phyloP scores from a whole-genome alignment of 1,140 invertebrate species.

The Hycleus phaleratus region DNA sequence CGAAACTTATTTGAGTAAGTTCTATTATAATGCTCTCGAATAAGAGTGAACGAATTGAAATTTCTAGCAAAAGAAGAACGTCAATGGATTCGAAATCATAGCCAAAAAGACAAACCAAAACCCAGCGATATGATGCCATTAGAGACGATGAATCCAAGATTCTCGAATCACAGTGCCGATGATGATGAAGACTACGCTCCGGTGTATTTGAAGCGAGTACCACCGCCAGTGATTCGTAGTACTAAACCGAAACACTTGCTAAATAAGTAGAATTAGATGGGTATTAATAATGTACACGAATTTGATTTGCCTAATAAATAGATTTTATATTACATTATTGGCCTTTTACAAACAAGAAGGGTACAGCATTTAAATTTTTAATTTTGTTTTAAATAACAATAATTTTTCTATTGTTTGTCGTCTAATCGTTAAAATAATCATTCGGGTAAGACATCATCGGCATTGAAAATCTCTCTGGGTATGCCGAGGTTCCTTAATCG shows the following conservation, averaged over 20 bases:
- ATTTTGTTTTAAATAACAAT: constrained; percentile 1
- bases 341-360: constrained; percentile 8
- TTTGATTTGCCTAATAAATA: constrained; percentile 14
- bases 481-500: constrained; percentile 8
- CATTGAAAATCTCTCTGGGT: constrained; percentile 6
- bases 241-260: constrained; percentile 16
- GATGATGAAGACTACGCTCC: constrained; percentile 20
- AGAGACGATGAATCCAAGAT: not conserved
- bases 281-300: not conserved
- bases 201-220: constrained; percentile 20
- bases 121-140: constrained; percentile 12
- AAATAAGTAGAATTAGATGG: not conserved
- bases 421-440: constrained; percentile 2
- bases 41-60: not conserved
- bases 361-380: constrained; percentile 14
- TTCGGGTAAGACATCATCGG: constrained; percentile 8
- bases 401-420: too few relatives aligned
- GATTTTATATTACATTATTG: constrained; percentile 9
- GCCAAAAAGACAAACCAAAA: constrained; percentile 13
- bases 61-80: constrained; percentile 22
- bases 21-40: not conserved
- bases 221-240: constrained; percentile 7
- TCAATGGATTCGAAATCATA: not conserved
- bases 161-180: constrained; percentile 5
- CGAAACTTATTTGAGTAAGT: constrained; percentile 41